Base-by-base conservation (phyloP, 2,888 invertebrate genomes). In the Chymomyza caudatula region DNA sequence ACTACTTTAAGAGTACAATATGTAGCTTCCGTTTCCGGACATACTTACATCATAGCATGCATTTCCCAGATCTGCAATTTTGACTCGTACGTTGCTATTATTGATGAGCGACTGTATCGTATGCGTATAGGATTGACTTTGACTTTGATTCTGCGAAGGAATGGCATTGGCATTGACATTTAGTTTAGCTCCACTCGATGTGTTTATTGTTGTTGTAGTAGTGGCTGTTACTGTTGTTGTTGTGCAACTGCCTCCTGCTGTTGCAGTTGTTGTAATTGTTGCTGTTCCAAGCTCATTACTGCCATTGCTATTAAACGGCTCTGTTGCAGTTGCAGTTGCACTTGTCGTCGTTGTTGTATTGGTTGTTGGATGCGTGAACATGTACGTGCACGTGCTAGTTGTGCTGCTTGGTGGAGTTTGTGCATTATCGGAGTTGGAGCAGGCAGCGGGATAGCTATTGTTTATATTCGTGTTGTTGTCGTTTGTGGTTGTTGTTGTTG, bases 61-160 rank as follows among this genome's bases (percentile, higher is more conserved):
- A 90, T 96, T 96, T 74, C 96, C 96, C 71, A 96, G 91, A 91
- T 96, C 96, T 63, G 96, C 96, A 73, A 96, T 94, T 91, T 96
- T 96, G 15, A 95, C 94, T 80, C 92, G 92, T 64, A 95, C 92
- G 88, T 93, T 93, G 65, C 85, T 89, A 74, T 90, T 90, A 73
- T 90, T 90, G 66, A 91, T 89, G 64, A 91, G 74, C 76, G 88
- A 87, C 73, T 90, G 90, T 75, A 90, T 90, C 69, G 90, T 88
- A 80, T 90, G 89, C 71, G 90, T 89, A 71, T 90, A 90, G 69
- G 88, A 88, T 75, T 89, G 89, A 60, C 83, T 88, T 75, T 87
- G 87, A 62, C 62, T 71, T 60, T 76, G 78, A 61, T 82, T 86
- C 82, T 83, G 82, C 82, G 82, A 81, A 74, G 88, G 88, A 85